These are phyloP conservation scores for Malurus leucopterus DNA, from an alignment of 2,797 vertebrate species.

Conservation along the genomic window DNA sequence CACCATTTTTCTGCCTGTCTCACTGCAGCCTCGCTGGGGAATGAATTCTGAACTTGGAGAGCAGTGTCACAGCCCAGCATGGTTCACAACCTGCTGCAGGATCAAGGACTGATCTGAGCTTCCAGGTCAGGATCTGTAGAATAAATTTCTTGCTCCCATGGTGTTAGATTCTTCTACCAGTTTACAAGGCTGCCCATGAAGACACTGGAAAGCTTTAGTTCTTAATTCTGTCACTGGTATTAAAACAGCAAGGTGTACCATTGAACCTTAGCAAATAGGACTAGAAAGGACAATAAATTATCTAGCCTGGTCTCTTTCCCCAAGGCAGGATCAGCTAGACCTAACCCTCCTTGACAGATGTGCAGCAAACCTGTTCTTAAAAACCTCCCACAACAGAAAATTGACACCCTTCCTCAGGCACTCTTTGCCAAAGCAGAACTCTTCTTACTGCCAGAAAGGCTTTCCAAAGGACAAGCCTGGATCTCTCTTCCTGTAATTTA, in stretches of 20 bases:
- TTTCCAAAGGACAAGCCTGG: neutral
- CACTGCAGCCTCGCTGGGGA: neutral
- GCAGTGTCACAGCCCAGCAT: neutral
- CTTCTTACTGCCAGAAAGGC: neutral
- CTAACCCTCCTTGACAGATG: conserved; percentile 49
- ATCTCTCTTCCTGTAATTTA: neutral
- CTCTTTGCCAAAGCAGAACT: neutral
- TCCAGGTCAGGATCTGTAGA: neutral
- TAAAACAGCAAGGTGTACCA: neutral
- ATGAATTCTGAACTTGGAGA: neutral
- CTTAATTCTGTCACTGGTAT: neutral
- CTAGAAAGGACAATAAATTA: conserved; percentile 3
- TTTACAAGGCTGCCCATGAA: neutral
- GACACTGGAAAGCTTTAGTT: neutral
- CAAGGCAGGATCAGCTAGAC: conserved; percentile 41
- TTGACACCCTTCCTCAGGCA: conserved; percentile 11
- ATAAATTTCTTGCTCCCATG: neutral
- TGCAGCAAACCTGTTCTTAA: conserved; percentile 14
- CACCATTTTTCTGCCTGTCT: neutral
- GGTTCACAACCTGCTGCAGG: neutral
- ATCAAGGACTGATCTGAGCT: neutral
- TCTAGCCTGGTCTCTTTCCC: conserved; percentile 12
- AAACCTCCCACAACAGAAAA: neutral
- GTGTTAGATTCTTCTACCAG: neutral
- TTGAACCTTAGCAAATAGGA: neutral